Conservation (phyloP, 2,113 vertebrate species). For the Pholis gunnellus region DNA sequence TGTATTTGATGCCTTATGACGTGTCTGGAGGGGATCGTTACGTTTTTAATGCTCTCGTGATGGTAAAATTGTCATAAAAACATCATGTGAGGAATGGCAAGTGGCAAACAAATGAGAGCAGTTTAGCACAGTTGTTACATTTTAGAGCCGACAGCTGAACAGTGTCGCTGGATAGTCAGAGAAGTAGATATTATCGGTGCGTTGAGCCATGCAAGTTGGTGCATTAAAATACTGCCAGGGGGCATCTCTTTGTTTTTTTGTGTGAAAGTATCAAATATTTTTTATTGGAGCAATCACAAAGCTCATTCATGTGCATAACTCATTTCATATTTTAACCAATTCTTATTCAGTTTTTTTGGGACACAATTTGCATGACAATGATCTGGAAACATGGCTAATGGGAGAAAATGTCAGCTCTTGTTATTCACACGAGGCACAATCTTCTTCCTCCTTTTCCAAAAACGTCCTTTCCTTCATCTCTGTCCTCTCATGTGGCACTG, state of each 20-base stretch:
- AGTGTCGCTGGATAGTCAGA: neutral
- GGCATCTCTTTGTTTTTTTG: neutral
- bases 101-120: neutral
- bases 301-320: neutral
- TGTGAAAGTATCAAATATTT: neutral
- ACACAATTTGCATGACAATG: slow-evolving; percentile 22
- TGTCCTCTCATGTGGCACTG: slow-evolving; percentile 16
- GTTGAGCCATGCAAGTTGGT: neutral
- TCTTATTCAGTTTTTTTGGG: neutral
- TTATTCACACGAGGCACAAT: slow-evolving; percentile 31
- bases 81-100: neutral
- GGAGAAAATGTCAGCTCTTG: slow-evolving; percentile 37
- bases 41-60: neutral
- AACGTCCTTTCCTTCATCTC: slow-evolving; percentile 11
- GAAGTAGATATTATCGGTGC: neutral
- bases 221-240: neutral
- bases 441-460: slow-evolving; percentile 8
- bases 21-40: neutral
- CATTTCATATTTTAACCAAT: neutral
- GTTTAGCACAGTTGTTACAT: neutral
- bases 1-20: neutral
- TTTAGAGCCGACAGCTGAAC: neutral
- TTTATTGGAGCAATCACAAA: neutral
- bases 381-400: slow-evolving; percentile 15
- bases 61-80: neutral